Evolutionary conservation across 2,888 invertebrate genomes (phyloP), one percentile per base, ranked within the genome.

Genomic region (Trichogramma evanescens): DNA sequence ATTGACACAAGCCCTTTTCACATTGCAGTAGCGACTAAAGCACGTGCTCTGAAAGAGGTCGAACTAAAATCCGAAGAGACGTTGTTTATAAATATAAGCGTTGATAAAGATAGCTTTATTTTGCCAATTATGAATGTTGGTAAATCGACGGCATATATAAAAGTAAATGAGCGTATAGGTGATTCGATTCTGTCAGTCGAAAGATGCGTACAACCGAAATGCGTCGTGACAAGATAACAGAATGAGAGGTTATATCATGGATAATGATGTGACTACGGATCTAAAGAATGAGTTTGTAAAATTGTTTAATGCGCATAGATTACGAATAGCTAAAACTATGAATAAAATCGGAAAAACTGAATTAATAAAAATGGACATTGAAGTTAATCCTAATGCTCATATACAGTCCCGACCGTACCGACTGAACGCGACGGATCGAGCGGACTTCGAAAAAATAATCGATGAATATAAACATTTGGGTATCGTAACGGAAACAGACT

Each of bases 311-410:
- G 26, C 55, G 9, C 48, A 53, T 59, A 26, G 43, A 8, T 50
- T 54, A 9, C 58, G 58, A 45, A 46, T 62, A 26, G 55, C 58
- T 4, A 9, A 6, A 4, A 48, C 10, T 6, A 26, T 54, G 9
- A n/a, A 9, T n/a, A 55, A 59, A 38, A 45, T 63, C 6, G 62
- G 62, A 7, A 39, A 26, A 3, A 56, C 62, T 4, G 50, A 57
- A n/a, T 53, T 41, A 26, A 49, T 63, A 5, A 52, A 39, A 6
- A 63, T 60, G 58, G 63, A 59, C 4, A 63, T 63, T 5, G 41
- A 51, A 38, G n/a, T 51, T 26, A 4, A 50, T 42, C 50, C 56
- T 1, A 45, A 54, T 10, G 10, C 13, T 7, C 40, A 52, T 39
- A 9, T 4, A 9, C 45, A 6, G 55, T 13, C 1, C 13, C 13